A percentile compares a stretch with the other conserved stretches of the same genome.
These are phyloP conservation scores for Oophaga pumilio DNA, from an alignment of 2,113 vertebrate genomes.

Conservation along the genomic window DNA sequence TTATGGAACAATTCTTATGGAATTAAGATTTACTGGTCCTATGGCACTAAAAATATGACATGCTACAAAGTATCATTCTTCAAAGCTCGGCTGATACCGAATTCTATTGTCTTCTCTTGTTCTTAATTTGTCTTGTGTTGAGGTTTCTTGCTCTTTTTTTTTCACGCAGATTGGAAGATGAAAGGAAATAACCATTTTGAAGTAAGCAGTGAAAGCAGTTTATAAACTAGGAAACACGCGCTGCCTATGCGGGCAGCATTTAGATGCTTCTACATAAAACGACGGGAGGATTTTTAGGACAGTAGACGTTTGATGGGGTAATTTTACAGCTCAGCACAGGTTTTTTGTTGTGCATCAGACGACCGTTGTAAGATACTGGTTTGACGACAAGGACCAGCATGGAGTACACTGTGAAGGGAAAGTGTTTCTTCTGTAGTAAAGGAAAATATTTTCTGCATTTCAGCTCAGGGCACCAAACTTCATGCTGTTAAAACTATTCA, in stretches of 20 bases:
- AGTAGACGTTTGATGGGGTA: slow-evolving; percentile 1
- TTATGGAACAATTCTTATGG: slow-evolving; percentile 54
- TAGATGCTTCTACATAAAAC: slow-evolving; percentile 19
- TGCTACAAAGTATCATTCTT: slow-evolving; percentile 30
- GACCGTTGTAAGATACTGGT: background rate
- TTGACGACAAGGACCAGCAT: slow-evolving; percentile 11
- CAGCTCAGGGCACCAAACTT: slow-evolving; percentile 17
- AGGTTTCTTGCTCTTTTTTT: background rate
- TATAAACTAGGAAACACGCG: slow-evolving; percentile 8
- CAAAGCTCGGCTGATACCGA: slow-evolving; percentile 14
- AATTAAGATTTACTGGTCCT: slow-evolving; percentile 57
- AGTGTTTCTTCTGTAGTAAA: slow-evolving; percentile 5
- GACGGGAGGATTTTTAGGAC: background rate
- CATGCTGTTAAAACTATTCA: background rate
- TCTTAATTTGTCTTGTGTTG: slow-evolving; percentile 36
- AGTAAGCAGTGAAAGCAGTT: slow-evolving; percentile 6
- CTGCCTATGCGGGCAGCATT: slow-evolving; percentile 3
- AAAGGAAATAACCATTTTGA: slow-evolving; percentile 43
- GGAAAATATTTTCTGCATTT: slow-evolving; percentile 26
- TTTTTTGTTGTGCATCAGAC: slow-evolving; percentile 5
- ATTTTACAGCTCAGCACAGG: slow-evolving; percentile 4
- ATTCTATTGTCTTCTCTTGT: slow-evolving; percentile 51
- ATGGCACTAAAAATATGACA: slow-evolving; percentile 53
- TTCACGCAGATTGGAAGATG: slow-evolving; percentile 40
- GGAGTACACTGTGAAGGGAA: background rate